These are phyloP conservation scores for Eurystomus gularis DNA, from an alignment of 2,113 vertebrate genomes.

Conservation along the genomic window DNA sequence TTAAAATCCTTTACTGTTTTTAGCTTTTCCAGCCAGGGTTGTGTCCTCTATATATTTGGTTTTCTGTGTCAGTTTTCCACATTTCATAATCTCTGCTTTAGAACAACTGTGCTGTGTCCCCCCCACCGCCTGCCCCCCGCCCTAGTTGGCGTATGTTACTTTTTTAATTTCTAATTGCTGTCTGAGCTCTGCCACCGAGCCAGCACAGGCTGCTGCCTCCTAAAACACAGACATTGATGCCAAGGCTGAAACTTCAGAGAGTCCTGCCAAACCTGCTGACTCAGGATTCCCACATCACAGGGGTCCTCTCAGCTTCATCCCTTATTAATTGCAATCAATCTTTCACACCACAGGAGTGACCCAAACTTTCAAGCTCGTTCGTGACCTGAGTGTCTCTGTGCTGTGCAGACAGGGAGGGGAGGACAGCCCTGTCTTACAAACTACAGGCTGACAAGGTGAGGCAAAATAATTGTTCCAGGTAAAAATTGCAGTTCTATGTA, in stretches of 20 bases:
- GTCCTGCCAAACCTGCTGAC: background rate
- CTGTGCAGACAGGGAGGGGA: background rate
- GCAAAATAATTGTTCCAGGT: background rate
- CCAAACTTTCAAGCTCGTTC: background rate
- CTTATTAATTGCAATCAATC: background rate
- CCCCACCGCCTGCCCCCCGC: background rate
- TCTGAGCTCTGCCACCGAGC: background rate
- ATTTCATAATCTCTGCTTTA: background rate
- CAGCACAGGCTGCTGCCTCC: background rate
- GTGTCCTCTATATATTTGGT: background rate
- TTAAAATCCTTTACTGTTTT: background rate
- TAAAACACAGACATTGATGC: background rate
- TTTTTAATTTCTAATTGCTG: constrained; percentile 13
- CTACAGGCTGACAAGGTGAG: background rate
- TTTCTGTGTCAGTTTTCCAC: background rate
- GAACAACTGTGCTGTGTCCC: background rate
- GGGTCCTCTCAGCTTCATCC: background rate
- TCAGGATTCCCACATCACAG: background rate
- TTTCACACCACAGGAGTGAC: background rate
- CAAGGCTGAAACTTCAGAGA: background rate
- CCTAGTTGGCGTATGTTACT: background rate
- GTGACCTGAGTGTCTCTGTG: background rate
- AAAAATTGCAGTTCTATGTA: background rate
- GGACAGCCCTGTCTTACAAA: background rate
- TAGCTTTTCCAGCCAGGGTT: background rate